These are phyloP conservation scores for Geophilus truncorum DNA, from an alignment of 2,888 invertebrate species.

Conservation along the genomic window DNA sequence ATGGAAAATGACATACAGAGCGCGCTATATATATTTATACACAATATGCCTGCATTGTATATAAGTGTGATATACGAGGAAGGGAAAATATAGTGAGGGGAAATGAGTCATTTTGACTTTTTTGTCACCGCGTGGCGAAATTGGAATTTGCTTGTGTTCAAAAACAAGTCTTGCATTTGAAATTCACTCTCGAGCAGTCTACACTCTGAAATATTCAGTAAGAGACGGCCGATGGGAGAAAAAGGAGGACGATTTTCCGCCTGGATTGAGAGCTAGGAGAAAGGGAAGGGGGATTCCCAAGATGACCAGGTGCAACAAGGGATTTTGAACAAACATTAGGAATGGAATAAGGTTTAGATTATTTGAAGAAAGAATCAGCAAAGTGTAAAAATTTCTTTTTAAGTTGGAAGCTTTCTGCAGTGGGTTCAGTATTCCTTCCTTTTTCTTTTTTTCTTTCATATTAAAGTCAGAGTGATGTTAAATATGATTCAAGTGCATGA, in stretches of 20 bases:
- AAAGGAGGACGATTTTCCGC: background rate
- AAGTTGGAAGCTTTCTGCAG: too few relatives aligned
- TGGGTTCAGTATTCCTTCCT: too few relatives aligned
- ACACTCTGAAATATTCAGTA: conserved; percentile 1
- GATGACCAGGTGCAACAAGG: conserved; percentile 20
- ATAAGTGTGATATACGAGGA: background rate
- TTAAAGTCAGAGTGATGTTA: too few relatives aligned
- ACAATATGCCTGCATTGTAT: background rate
- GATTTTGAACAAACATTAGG: conserved; percentile 18
- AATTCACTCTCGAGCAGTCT: background rate
- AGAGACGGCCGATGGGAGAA: background rate
- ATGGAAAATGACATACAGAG: background rate
- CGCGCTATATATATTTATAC: background rate
- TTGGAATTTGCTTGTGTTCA: background rate
- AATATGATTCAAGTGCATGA: background rate
- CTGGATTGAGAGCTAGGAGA: background rate
- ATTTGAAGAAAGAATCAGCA: background rate
- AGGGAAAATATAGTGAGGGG: background rate
- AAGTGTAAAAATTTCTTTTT: background rate
- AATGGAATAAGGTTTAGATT: conserved; percentile 13
- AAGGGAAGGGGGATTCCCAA: background rate
- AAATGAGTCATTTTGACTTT: background rate
- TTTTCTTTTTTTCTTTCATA: too few relatives aligned
- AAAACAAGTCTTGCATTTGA: background rate
- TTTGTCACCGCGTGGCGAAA: conserved; percentile 5